Evolutionary conservation across 2,888 invertebrate species (phyloP), one percentile per base, ranked within the genome.

Genomic region (Embidobia sp.): DNA sequence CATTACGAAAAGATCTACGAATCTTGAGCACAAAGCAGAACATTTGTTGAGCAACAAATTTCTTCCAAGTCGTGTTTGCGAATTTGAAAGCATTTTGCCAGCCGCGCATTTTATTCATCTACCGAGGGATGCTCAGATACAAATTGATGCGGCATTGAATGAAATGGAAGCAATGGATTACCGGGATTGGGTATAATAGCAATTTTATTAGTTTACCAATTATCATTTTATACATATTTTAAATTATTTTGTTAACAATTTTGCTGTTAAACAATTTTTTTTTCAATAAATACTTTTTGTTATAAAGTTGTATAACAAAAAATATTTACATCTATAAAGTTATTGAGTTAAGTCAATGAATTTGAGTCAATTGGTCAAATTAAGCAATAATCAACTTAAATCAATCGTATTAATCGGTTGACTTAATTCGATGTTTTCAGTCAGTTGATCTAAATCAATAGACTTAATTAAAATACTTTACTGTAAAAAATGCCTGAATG

Each of bases 91-190:
- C 61, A 85, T 93, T 16, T 88, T 95, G 70, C 91, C 91, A n/a
- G 93, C 92, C n/a, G 93, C 93, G 1, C 92, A 93, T 82, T 91
- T 91, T 59, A 90, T 95, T 8, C 91, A 92, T 6, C 87, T 96
- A 75, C 95, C 95, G 0, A 92, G 94, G 84, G 95, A 96, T 85
- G 94, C 94, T 0, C 93, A 94, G 82, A 92, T 95, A 80, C 94
- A 96, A 88, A 93, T 97, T 55, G 96, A 96, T 87, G 96, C 97
- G 90, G 95, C 96, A 22, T 91, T 97, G 40, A 95, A 94, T 82
- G 97, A 97, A 90, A 92, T 97, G 89, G 97, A 97, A 90, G 95
- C 97, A 8, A 96, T 96, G 90, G 97, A 97, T 90, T 97, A 96
- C 89, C 92, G 95, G 82, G 96, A 96, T 90, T 95, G 95, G 95